Evolutionary conservation across 2,888 invertebrate genomes (phyloP), one percentile per base, ranked within the genome.

Genomic region (Himalopsyche japonica): DNA sequence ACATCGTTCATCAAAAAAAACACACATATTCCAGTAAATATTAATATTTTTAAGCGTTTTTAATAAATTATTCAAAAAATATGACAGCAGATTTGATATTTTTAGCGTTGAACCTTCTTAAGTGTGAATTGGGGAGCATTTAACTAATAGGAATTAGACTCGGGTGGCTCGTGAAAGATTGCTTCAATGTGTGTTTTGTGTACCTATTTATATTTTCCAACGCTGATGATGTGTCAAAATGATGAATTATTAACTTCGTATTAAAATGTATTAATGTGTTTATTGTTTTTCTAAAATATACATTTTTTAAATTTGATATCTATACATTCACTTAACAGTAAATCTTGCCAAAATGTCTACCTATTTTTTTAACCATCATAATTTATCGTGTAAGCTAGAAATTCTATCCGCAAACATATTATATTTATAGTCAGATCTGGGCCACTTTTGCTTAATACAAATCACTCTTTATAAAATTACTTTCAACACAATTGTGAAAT

Each of bases 11-110:
- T 70, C 70, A 70, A 24, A 27, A 70, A n/a, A 70, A 70, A 70
- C 70, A 70, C 70, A 70, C 70, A 30, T 70, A 10, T 70, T 70
- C 70, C 70, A 70, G 70, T 70, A 70, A 70, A 70, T 70, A 70
- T 70, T 70, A 70, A 70, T 70, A 70, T 70, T 70, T 70, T 70
- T 70, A 70, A 70, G 70, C 70, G 70, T 70, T 70, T 70, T 70
- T 70, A 70, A 70, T 70, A 70, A 70, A 70, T 70, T 70, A 70
- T 70, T 70, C 70, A 70, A 70, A 70, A 64, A 70, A 70, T 70
- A 70, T 70, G 70, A 70, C 70, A 70, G 70, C 30, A 27, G 70
- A 20, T 70, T 70, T 70, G 70, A 15, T 70, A 70, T 70, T 70
- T 70, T 70, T 70, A 70, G 70, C 70, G 15, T 8, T 27, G 70